Evolutionary conservation across 2,888 invertebrate species (phyloP).

Genomic region (Harmothoe impar): DNA sequence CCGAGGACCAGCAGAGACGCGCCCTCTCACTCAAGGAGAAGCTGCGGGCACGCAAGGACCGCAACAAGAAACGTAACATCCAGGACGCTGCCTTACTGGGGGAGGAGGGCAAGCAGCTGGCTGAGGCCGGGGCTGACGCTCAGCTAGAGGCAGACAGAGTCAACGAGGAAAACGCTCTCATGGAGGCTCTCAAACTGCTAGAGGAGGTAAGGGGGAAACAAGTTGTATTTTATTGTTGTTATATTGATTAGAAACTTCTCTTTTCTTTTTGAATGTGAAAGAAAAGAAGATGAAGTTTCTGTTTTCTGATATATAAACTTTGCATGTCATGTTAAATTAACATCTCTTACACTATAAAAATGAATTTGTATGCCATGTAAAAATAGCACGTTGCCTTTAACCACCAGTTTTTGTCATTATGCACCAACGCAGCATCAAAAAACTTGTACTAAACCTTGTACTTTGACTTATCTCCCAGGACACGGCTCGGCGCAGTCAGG

Average conservation of each 20-base stretch:
- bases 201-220: constrained; percentile 76
- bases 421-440: too few species aligned
- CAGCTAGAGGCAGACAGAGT: constrained; percentile 77
- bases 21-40: constrained; percentile 72
- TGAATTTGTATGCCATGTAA: too few species aligned
- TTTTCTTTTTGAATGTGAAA: background rate
- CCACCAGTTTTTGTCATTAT: too few species aligned
- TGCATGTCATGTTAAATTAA: too few species aligned
- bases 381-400: too few species aligned
- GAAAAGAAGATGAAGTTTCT: too few species aligned
- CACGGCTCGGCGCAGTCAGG: constrained; percentile 72
- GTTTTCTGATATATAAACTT: too few species aligned
- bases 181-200: constrained; percentile 74
- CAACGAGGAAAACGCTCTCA: constrained; percentile 76
- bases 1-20: background rate
- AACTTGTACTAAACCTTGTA: too few species aligned
- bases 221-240: background rate
- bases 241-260: too few species aligned
- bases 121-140: constrained; percentile 72
- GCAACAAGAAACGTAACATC: constrained; percentile 38
- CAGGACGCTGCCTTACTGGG: constrained; percentile 73
- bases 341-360: too few species aligned
- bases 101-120: constrained; percentile 73
- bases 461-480: too few species aligned
- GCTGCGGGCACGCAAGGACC: constrained; percentile 69